Base-by-base conservation (phyloP, 1,140 invertebrate genomes). In the Drosophila mauritiana region DNA sequence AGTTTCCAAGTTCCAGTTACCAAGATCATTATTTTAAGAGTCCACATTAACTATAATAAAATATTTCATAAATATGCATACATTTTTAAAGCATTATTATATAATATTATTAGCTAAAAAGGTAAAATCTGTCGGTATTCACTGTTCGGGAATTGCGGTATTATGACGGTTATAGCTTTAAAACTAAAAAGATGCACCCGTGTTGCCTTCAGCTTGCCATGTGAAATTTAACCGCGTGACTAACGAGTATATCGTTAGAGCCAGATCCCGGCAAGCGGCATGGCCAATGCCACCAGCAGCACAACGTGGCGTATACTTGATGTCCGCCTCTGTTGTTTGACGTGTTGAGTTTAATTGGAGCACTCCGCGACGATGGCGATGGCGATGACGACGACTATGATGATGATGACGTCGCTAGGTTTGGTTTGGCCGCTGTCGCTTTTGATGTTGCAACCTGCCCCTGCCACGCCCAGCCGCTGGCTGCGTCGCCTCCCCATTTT, bases 341-440 rank as follows among this genome's bases (percentile, higher is more conserved):
- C 82, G 82, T 82, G 82, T 86, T 79, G 82, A 86, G 82, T 86
- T 86, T 86, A 86, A 86, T 86, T 86, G 83, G 82, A 88, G 78
- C 83, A 86, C 83, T 86, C 82, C 58, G 67, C 82, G 80, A 69
- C 48, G 64, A n/a, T 43, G 58, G 22, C 22, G 40, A 42, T 45
- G 56, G 65, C 42, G 51, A 46, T 10, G 31, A n/a, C 43, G 58
- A 34, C 17, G 40, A 42, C 45, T 52, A 78, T 39, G 55, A 46
- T 52, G 42, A 61, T 55, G 70, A 51, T 53, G 74, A 48, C 43
- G 73, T 54, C 48, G 58, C 58, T 54, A 51, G 52, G 46, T 63
- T 65, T 25, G 59, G 45, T 68, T 22, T 39, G 27, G 53, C 36
- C 43, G 3, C 40, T 43, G 37, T 70, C 53, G 61, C 82, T 85